phyloP scores from a whole-genome alignment of 2,113 vertebrate species.

The Trematomus loennbergii region DNA sequence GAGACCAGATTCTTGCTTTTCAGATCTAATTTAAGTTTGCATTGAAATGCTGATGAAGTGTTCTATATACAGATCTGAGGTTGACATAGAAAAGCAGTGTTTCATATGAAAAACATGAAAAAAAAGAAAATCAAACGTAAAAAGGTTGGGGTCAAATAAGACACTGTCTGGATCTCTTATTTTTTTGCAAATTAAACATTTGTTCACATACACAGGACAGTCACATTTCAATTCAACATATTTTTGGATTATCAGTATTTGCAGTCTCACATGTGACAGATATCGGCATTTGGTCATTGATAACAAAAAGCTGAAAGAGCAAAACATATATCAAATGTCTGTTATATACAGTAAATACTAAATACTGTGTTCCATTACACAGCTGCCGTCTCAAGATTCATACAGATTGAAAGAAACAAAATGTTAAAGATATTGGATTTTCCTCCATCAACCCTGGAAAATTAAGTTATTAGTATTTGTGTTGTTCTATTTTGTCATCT shows the following conservation, averaged over 20 bases:
- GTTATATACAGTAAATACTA: slow-evolving; percentile 62
- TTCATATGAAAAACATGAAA: slow-evolving; percentile 34
- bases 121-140: slow-evolving; percentile 33
- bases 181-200: slow-evolving; percentile 37
- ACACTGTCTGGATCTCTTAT: slow-evolving; percentile 36
- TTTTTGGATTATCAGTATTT: slow-evolving; percentile 50
- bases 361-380: slow-evolving; percentile 22
- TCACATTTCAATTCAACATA: slow-evolving; percentile 38
- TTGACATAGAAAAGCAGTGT: slow-evolving; percentile 51
- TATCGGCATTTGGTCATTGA: slow-evolving; percentile 36
- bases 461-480: not conserved
- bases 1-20: slow-evolving; percentile 66
- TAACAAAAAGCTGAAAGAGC: slow-evolving; percentile 46
- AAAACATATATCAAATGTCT: slow-evolving; percentile 33
- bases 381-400: slow-evolving; percentile 26
- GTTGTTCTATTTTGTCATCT: not conserved
- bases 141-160: slow-evolving; percentile 24
- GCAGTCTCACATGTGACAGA: slow-evolving; percentile 27
- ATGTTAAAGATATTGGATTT: slow-evolving; percentile 9
- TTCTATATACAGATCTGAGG: slow-evolving; percentile 74
- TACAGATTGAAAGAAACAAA: slow-evolving; percentile 26
- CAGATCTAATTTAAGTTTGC: slow-evolving; percentile 49
- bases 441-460: not conserved
- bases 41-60: slow-evolving; percentile 61
- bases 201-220: slow-evolving; percentile 43